These are phyloP conservation scores for Candidula unifasciata DNA, from an alignment of 2,888 invertebrate genomes.

Conservation along the genomic window DNA sequence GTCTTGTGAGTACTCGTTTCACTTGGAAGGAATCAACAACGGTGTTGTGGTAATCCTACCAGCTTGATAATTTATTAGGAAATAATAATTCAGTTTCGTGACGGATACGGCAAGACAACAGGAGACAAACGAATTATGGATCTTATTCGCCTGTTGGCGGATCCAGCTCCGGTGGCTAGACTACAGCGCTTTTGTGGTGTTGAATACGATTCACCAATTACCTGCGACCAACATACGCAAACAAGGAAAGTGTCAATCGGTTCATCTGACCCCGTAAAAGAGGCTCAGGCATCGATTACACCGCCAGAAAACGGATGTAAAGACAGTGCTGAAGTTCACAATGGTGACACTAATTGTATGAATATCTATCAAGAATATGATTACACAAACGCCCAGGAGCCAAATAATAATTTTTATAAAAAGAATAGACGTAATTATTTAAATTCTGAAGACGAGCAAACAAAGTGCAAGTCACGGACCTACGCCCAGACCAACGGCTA, in stretches of 20 bases:
- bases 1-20: too few species aligned
- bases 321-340: neutral
- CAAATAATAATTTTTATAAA: neutral
- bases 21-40: too few species aligned
- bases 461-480: neutral
- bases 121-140: neutral
- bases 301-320: neutral
- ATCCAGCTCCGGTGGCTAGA: slow-evolving; percentile 45
- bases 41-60: too few species aligned
- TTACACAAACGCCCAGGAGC: neutral
- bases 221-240: slow-evolving; percentile 48
- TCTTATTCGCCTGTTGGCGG: slow-evolving; percentile 38
- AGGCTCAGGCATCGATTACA: neutral
- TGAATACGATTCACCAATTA: slow-evolving; percentile 39
- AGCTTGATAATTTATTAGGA: too few species aligned
- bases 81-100: too few species aligned
- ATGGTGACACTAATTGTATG: neutral
- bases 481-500: neutral
- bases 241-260: slow-evolving; percentile 30
- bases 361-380: neutral
- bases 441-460: neutral
- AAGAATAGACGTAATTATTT: too few species aligned
- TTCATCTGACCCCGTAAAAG: neutral
- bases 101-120: neutral
- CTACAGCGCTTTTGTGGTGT: slow-evolving; percentile 52